phyloP scores from a whole-genome alignment of 2,797 vertebrate genomes.

The Chanos chanos region DNA sequence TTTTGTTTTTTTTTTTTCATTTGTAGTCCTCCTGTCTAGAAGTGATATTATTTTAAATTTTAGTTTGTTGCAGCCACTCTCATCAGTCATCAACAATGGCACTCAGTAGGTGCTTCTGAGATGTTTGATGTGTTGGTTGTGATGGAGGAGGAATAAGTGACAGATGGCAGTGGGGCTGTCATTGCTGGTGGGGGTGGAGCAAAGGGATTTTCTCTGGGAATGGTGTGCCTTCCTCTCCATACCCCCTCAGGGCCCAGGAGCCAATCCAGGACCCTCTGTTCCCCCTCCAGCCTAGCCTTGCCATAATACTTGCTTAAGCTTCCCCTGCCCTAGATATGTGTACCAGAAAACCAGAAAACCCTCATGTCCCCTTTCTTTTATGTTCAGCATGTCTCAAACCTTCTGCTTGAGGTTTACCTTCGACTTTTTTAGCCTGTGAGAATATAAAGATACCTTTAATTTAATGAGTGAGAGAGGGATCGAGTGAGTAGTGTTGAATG shows the following conservation, averaged over 20 bases:
- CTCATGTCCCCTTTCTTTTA: neutral
- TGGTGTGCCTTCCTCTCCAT: constrained; percentile 7
- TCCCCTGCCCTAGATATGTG: constrained; percentile 24
- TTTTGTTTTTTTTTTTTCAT: too few relatives aligned
- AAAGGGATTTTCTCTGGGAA: constrained; percentile 6
- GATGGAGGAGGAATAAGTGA: constrained; percentile 10
- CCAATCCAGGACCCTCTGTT: neutral
- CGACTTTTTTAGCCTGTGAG: too few relatives aligned
- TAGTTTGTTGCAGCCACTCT: too few relatives aligned
- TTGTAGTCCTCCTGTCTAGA: too few relatives aligned
- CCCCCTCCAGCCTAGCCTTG: neutral
- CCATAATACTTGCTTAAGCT: constrained; percentile 10
- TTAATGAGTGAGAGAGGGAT: too few relatives aligned
- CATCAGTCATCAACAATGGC: too few relatives aligned
- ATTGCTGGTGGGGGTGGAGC: constrained; percentile 4
- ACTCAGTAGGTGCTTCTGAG: too few relatives aligned
- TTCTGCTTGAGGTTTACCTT: too few relatives aligned
- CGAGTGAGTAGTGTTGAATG: too few relatives aligned
- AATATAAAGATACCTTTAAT: too few relatives aligned
- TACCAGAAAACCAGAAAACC: neutral
- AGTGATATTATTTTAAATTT: too few relatives aligned
- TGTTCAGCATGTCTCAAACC: too few relatives aligned
- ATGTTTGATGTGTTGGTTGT: neutral
- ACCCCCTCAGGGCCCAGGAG: neutral
- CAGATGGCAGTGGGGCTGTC: constrained; percentile 28